Conservation (phyloP, 2,797 vertebrate genomes). For the Philypnodon macrostomus region DNA sequence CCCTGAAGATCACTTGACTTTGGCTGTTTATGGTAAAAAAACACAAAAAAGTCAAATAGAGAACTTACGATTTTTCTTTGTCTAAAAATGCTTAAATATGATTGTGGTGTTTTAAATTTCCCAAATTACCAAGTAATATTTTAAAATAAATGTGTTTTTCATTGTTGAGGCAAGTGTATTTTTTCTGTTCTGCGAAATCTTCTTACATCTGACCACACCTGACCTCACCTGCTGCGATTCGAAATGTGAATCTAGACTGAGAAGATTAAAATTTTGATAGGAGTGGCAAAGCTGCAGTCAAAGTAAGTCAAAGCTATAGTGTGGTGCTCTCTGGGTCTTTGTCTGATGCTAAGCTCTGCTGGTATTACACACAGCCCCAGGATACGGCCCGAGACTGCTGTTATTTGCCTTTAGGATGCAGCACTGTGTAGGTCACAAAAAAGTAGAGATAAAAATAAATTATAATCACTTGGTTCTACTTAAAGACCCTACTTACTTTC, state of each 20-base stretch:
- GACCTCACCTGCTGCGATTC: too few relatives aligned
- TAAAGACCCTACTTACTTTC: too few relatives aligned
- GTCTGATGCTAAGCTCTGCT: constrained; percentile 1
- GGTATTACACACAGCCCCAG: constrained; percentile 2
- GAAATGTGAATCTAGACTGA: neutral
- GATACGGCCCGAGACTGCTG: too few relatives aligned
- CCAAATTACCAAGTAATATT: neutral
- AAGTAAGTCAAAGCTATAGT: neutral
- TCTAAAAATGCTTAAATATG: neutral
- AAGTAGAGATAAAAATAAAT: too few relatives aligned
- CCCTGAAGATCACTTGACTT: constrained; percentile 4
- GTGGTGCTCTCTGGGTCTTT: constrained; percentile 1
- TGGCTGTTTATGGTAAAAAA: constrained; percentile 9
- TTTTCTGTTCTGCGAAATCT: neutral
- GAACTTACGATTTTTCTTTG: neutral
- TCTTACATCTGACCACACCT: neutral
- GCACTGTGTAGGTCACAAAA: too few relatives aligned
- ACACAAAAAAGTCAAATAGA: constrained; percentile 7
- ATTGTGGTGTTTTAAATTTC: too few relatives aligned
- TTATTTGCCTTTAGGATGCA: too few relatives aligned
- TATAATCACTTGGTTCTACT: too few relatives aligned
- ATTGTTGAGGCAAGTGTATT: neutral
- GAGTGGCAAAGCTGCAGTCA: neutral
- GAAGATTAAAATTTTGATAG: neutral
- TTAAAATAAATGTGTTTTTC: constrained; percentile 38